Percentiles rank a stretch among this genome's conserved stretches.
These are phyloP conservation scores for Calephelis nemesis DNA, from an alignment of 1,140 invertebrate genomes.

Conservation along the genomic window DNA sequence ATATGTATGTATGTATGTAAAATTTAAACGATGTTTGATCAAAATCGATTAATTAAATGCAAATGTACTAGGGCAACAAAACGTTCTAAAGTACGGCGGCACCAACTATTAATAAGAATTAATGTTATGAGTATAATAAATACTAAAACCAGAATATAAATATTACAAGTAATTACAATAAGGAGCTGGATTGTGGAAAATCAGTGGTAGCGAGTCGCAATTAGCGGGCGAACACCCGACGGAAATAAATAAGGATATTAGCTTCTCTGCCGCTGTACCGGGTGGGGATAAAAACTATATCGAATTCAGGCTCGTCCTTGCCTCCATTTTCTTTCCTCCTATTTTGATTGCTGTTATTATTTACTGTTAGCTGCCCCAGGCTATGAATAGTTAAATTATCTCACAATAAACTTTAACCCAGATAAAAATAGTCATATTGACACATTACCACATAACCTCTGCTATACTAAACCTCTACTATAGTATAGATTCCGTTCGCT, in stretches of 20 bases:
- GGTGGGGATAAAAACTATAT: slow-evolving; percentile 62
- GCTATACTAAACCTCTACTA: too few species aligned
- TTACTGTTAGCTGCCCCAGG: too few species aligned
- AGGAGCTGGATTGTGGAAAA: slow-evolving; percentile 71
- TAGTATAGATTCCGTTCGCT: too few species aligned
- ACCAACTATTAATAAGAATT: slow-evolving; percentile 4
- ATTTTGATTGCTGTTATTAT: neutral
- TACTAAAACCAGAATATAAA: slow-evolving; percentile 60
- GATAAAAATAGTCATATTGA: too few species aligned
- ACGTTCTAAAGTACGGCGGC: slow-evolving; percentile 23
- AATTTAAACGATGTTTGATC: too few species aligned
- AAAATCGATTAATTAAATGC: too few species aligned
- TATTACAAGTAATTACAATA: slow-evolving; percentile 71
- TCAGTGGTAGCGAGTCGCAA: slow-evolving; percentile 67
- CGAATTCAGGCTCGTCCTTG: slow-evolving; percentile 37
- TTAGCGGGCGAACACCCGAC: slow-evolving; percentile 69
- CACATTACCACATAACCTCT: too few species aligned
- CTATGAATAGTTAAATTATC: too few species aligned
- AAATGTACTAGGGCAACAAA: too few species aligned
- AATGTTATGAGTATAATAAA: slow-evolving; percentile 33
- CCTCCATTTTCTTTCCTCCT: slow-evolving; percentile 29
- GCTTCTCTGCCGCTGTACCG: slow-evolving; percentile 48
- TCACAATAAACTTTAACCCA: too few species aligned
- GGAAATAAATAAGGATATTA: slow-evolving; percentile 78
- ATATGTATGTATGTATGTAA: too few species aligned